Evolutionary conservation across 1,140 invertebrate species (phyloP), one percentile per base, ranked within the genome.

Genomic region (Fragariocoptes setiger): DNA sequence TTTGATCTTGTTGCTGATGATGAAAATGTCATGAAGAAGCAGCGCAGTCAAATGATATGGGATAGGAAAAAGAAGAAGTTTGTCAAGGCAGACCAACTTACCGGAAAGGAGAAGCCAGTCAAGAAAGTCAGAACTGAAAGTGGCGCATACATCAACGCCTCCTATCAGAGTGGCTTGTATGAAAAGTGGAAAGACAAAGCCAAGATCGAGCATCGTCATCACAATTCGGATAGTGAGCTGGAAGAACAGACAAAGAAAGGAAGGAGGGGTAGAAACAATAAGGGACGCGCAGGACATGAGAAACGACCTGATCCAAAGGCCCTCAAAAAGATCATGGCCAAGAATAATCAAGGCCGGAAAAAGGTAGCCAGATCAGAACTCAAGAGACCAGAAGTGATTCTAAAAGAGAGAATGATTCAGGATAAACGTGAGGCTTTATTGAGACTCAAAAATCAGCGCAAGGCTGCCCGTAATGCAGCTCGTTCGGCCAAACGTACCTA

Each of bases 11-110:
- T 65, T 4, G 76, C 68, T 18, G 80, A 86, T 56, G 71, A 74
- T 47, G 70, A 69, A 37, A 62, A 69, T 35, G 61, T 61, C 1
- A 59, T 66, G 18, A 62, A 68, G 56, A 63, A 3, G 18, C 17
- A 37, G 20, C 2, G 15, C n/a, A 43, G 15, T 25, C 35, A 31
- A 13, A 12, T 37, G 19, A 42, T 17, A 2, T 44, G 65, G 82
- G 80, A 88, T 62, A 66, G 75, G 13, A 83, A 83, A 54, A 71
- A 73, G 55, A 88, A 86, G 64, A 83, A 78, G 57, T 85, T 80
- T 68, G 66, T 88, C n/a, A 47, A 44, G 17, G 63, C 65, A 14
- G 58, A 68, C 5, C 25, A 31, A 31, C 25, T 8, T 8, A n/a
- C 8, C 8, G 66, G 70, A 44, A 61, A 63, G 38, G 68, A 59